A percentile compares a stretch with the other conserved stretches of the same genome.
Conservation (phyloP, 2,797 vertebrate genomes). For the Moxostoma hubbsi region DNA sequence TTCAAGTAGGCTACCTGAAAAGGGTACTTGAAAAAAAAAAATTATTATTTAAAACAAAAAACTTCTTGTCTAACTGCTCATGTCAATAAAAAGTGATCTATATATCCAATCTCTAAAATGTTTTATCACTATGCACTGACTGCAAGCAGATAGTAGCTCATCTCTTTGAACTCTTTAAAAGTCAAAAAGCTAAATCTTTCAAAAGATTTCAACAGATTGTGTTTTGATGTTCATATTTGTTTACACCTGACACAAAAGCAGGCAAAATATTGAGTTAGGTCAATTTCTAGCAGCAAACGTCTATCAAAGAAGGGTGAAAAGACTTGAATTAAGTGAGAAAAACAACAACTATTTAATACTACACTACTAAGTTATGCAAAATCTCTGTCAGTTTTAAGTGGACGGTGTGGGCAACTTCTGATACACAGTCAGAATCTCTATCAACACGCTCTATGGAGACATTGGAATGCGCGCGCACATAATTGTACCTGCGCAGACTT, state of each 20-base stretch:
- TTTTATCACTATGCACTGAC: not conserved
- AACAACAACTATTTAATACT: conserved; percentile 19
- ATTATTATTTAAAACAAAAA: not conserved
- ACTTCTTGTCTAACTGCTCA: not conserved
- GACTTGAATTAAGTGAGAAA: not conserved
- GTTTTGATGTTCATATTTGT: not conserved
- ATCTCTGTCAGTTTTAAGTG: not conserved
- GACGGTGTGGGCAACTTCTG: too few species aligned
- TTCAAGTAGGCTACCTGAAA: not conserved
- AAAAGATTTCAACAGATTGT: not conserved
- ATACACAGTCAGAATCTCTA: not conserved
- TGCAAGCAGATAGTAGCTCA: not conserved
- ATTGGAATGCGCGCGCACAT: conserved; percentile 49
- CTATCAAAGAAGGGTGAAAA: not conserved
- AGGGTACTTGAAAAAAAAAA: not conserved
- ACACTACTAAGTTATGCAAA: not conserved
- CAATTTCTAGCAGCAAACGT: not conserved
- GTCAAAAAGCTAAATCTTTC: not conserved
- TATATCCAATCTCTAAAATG: too few species aligned
- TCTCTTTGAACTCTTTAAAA: not conserved
- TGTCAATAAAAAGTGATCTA: not conserved
- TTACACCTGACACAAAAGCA: not conserved
- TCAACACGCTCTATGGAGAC: not conserved
- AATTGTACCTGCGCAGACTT: conserved; percentile 57
- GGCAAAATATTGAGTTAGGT: not conserved